phyloP scores from a whole-genome alignment of 2,113 vertebrate species.

The Paradisaea rubra region DNA sequence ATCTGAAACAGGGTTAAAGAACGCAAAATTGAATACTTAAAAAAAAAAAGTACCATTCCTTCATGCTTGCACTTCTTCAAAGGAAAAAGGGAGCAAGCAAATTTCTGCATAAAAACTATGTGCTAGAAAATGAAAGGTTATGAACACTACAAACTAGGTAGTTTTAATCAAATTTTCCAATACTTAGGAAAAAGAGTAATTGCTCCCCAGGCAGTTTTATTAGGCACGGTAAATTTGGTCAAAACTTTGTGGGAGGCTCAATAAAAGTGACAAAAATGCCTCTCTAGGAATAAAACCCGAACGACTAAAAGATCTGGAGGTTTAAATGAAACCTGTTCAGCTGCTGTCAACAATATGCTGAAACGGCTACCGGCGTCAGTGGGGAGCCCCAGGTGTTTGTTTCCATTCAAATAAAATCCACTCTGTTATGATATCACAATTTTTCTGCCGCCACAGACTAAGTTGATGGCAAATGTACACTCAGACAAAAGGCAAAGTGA shows the following conservation, averaged over 20 bases:
- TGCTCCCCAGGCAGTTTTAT: neutral
- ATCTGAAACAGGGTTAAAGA: neutral
- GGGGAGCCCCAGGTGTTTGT: neutral
- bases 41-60: neutral
- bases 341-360: neutral
- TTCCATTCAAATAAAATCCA: neutral
- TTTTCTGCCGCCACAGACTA: rapidly evolving
- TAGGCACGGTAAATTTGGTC: neutral
- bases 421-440: rapidly evolving
- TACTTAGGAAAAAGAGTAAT: neutral
- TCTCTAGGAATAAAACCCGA: neutral
- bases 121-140: neutral
- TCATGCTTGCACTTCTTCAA: neutral
- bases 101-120: neutral
- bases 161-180: neutral
- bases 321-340: neutral
- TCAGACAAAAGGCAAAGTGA: neutral
- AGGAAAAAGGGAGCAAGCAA: neutral
- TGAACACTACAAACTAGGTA: neutral
- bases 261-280: neutral
- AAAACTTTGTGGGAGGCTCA: neutral
- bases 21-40: neutral
- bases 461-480: neutral
- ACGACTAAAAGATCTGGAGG: neutral
- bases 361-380: neutral